Evolutionary conservation across 2,888 invertebrate genomes (phyloP).

Genomic region (Lycocerus yunnanus): DNA sequence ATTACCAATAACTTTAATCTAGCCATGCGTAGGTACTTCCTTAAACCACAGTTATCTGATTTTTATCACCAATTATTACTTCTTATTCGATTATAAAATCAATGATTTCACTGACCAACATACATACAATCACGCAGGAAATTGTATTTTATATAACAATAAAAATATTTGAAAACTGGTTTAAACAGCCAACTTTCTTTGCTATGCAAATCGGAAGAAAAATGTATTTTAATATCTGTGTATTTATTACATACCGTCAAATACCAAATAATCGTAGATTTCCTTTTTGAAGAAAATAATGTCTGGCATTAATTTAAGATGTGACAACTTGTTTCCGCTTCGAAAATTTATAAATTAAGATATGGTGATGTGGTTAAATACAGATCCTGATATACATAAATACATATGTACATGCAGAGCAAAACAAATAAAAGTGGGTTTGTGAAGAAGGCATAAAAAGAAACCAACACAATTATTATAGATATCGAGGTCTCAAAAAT

Average conservation of each 20-base stretch:
- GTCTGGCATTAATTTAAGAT: background rate
- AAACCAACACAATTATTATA: background rate
- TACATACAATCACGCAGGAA: background rate
- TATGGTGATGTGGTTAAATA: background rate
- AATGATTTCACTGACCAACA: background rate
- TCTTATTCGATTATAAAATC: background rate
- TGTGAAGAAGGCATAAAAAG: background rate
- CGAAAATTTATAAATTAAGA: background rate
- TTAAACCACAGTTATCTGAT: background rate
- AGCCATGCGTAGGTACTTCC: background rate
- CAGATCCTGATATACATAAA: background rate
- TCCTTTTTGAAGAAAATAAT: background rate
- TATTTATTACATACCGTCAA: background rate
- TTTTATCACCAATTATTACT: background rate
- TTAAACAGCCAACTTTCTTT: background rate
- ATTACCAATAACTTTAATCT: background rate
- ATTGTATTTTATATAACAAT: background rate
- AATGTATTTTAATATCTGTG: background rate
- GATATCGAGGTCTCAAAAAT: background rate
- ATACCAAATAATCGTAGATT: background rate
- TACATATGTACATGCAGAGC: background rate
- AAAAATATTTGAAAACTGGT: background rate
- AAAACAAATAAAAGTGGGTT: background rate
- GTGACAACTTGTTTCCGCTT: background rate
- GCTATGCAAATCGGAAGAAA: background rate